Evolutionary conservation across 2,888 invertebrate genomes (phyloP).

Genomic region (Pseudoips prasinana): DNA sequence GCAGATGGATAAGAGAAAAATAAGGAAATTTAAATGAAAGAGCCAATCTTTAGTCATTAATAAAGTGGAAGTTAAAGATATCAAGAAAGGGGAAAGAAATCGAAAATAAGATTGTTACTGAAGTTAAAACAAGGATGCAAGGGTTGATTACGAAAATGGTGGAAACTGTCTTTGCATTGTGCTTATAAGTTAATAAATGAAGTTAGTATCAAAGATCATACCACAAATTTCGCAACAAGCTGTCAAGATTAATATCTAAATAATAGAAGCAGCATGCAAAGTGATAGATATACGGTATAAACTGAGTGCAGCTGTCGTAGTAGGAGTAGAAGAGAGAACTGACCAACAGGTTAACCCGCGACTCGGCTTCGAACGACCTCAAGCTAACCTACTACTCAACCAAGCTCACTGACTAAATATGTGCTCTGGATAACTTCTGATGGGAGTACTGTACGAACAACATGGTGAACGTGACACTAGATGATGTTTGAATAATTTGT

Average conservation of each 20-base stretch:
- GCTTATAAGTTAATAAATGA: constrained; percentile 1
- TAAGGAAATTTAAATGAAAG: constrained; percentile 51
- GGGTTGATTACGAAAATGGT: constrained; percentile 54
- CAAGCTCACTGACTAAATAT: constrained; percentile 74
- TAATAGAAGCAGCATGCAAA: constrained; percentile 78
- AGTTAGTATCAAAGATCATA: constrained; percentile 18
- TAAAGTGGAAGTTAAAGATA: constrained; percentile 52
- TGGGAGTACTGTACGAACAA: constrained; percentile 71
- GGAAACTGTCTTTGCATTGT: constrained; percentile 34
- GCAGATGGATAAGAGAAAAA: constrained; percentile 53
- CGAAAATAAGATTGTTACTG: constrained; percentile 61
- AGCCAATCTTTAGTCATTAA: constrained; percentile 47
- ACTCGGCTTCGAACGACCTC: constrained; percentile 67
- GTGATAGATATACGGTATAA: constrained; percentile 69
- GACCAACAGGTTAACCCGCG: constrained; percentile 65
- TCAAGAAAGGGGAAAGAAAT: constrained; percentile 57
- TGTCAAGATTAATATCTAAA: constrained; percentile 56
- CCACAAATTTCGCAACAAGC: constrained; percentile 52
- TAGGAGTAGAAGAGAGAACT: constrained; percentile 65
- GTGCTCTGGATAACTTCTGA: constrained; percentile 72
- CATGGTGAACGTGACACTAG: constrained; percentile 74
- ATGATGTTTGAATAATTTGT: constrained; percentile 72
- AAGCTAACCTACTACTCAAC: constrained; percentile 76
- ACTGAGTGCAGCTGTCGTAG: constrained; percentile 70
- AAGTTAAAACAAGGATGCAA: constrained; percentile 64